Evolutionary conservation across 2,888 invertebrate species (phyloP).

Genomic region (Cylloceria caligata): DNA sequence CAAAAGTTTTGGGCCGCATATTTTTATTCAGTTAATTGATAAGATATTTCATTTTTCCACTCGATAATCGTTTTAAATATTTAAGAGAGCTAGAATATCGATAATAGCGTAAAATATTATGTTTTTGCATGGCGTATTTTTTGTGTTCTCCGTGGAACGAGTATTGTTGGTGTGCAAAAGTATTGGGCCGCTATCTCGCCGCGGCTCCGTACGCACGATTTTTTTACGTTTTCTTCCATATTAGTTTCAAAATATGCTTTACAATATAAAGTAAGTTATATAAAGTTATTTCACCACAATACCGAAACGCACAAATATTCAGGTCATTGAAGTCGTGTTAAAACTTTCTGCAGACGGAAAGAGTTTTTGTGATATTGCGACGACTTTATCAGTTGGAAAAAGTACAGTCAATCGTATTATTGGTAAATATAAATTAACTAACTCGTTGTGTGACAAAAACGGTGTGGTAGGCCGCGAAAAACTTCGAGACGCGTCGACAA

Average conservation of each 20-base stretch:
- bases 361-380: slow-evolving; percentile 9
- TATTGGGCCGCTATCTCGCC: no score
- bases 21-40: no score
- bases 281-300: slow-evolving; percentile 4
- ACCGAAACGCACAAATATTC: slow-evolving; percentile 31
- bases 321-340: slow-evolving; percentile 16
- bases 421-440: slow-evolving; percentile 26
- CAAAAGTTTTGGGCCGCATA: slow-evolving; percentile 30
- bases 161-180: no score
- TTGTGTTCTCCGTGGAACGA: slow-evolving; percentile 17
- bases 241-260: slow-evolving; percentile 22
- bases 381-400: no score
- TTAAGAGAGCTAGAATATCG: no score
- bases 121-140: slow-evolving; percentile 4
- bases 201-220: slow-evolving; percentile 4
- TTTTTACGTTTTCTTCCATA: background rate
- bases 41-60: slow-evolving; percentile 19
- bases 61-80: slow-evolving; percentile 17
- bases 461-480: slow-evolving; percentile 3
- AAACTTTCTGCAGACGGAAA: slow-evolving; percentile 15
- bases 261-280: slow-evolving; percentile 24
- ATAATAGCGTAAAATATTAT: background rate
- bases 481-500: slow-evolving; percentile 24
- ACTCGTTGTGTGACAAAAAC: slow-evolving; percentile 36
- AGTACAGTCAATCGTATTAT: no score